Evolutionary conservation across 1,140 invertebrate species (phyloP).

Genomic region (Diorhabda carinulata): DNA sequence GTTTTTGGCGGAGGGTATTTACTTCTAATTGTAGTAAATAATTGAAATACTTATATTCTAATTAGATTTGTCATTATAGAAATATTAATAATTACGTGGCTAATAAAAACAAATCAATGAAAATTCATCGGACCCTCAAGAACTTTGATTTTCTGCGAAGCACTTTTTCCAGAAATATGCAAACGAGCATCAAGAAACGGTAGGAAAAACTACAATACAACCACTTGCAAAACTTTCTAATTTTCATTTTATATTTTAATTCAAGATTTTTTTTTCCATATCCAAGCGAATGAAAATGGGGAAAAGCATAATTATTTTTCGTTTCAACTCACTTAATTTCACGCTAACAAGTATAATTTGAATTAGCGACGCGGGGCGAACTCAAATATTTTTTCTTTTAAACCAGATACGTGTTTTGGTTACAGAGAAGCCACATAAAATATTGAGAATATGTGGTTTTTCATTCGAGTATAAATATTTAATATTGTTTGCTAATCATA

Average conservation of each 20-base stretch:
- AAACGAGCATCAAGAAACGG: not conserved
- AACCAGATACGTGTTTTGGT: too few relatives aligned
- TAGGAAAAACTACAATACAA: not conserved
- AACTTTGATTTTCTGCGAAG: conserved; percentile 1
- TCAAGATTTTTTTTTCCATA: not conserved
- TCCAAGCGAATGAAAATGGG: not conserved
- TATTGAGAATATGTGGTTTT: too few relatives aligned
- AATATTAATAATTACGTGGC: too few relatives aligned
- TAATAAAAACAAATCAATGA: too few relatives aligned
- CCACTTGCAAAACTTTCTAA: not conserved
- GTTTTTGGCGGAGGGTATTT: too few relatives aligned
- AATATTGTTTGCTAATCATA: too few relatives aligned
- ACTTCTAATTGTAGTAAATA: too few relatives aligned
- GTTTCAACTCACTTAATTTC: not conserved
- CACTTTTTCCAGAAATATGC: not conserved
- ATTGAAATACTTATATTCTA: too few relatives aligned
- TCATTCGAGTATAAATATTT: too few relatives aligned
- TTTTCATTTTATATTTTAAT: not conserved
- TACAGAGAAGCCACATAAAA: too few relatives aligned
- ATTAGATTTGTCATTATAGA: too few relatives aligned
- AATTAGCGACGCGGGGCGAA: not conserved
- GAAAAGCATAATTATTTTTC: not conserved
- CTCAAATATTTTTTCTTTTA: too few relatives aligned
- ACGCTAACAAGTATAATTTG: not conserved
- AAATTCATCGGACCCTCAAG: not conserved